Evolutionary conservation across 2,797 vertebrate genomes (phyloP), one percentile per base, ranked within the genome.

Genomic region (Lagodon rhomboides): DNA sequence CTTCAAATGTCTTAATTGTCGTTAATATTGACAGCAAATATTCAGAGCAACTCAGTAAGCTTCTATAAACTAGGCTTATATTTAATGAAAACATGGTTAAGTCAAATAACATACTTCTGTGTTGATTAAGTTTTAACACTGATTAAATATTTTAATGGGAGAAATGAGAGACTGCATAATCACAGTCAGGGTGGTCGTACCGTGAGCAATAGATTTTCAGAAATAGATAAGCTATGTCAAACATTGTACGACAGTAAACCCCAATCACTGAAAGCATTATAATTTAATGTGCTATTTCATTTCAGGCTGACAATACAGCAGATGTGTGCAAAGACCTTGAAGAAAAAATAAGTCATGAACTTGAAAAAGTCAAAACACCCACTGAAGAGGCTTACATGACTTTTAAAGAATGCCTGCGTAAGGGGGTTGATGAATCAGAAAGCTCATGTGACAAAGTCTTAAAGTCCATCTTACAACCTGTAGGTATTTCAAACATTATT

Each of bases 351-450:
- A n/a, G 0, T 0, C 0, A 0, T 3, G 68, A 82, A 46, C 20
- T 73, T 68, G 0, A 0, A 0, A 13, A 22, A 68, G 22, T 90
- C 18, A 9, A 1, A 46, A 0, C 34, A 22, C 0, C 34, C 11
- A 47, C 87, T 17, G 0, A 3, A 1, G 3, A 61, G 3, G 38
- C 38, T 10, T 2, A 7, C 5, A 0, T 1, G 1, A 5, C 18
- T 38, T 90, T 92, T 79, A 12, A 80, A 25, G 25, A 0, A 20
- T 25, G 63, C 27, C 84, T 92, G 1, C 1, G 0, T 5, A 0
- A 60, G 0, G 90, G 90, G 8, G 90, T 85, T 17, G 20, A 80
- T 58, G 16, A 66, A 2, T 87, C 91, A 0, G 53, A 47, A 58
- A 0, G 3, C 8, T 79, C 20, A n/a, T 87, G 67, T 27, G 65